These are phyloP conservation scores for Galaxias olidus DNA, from an alignment of 2,797 vertebrate species.

Conservation along the genomic window DNA sequence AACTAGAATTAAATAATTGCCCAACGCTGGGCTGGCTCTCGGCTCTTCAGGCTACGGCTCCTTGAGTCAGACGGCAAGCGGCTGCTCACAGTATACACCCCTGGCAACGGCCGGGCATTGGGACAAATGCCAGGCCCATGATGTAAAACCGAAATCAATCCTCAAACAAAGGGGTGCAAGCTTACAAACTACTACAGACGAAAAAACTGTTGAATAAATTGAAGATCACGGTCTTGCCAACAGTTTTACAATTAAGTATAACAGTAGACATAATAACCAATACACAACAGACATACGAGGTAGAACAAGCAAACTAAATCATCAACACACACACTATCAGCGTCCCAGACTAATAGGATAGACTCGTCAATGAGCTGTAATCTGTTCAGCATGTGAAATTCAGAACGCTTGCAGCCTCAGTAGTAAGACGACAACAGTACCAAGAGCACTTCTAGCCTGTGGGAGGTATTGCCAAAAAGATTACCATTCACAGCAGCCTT, in stretches of 20 bases:
- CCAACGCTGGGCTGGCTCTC: slow-evolving; percentile 45
- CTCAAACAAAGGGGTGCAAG: not conserved
- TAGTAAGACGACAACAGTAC: not conserved
- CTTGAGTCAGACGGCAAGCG: slow-evolving; percentile 24
- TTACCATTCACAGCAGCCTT: slow-evolving; percentile 35
- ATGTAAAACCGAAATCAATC: not conserved
- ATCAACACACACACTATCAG: too few species aligned
- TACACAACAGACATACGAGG: not conserved
- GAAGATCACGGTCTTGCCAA: not conserved
- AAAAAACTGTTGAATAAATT: slow-evolving; percentile 3
- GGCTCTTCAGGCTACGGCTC: slow-evolving; percentile 26
- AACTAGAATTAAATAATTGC: slow-evolving; percentile 76
- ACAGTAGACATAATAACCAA: not conserved
- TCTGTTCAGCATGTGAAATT: slow-evolving; percentile 40
- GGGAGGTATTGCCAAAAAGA: slow-evolving; percentile 18
- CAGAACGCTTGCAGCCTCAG: slow-evolving; percentile 35
- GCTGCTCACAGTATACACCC: slow-evolving; percentile 21
- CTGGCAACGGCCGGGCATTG: not conserved
- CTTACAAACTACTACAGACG: not conserved
- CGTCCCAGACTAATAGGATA: slow-evolving; percentile 49
- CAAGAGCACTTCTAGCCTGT: not conserved
- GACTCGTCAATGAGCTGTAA: slow-evolving; percentile 46
- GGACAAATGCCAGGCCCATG: not conserved
- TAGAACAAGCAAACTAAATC: slow-evolving; percentile 15
- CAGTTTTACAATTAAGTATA: too few species aligned